These are phyloP conservation scores for Ptychadena robeensis DNA, from an alignment of 2,797 vertebrate species.

Conservation along the genomic window DNA sequence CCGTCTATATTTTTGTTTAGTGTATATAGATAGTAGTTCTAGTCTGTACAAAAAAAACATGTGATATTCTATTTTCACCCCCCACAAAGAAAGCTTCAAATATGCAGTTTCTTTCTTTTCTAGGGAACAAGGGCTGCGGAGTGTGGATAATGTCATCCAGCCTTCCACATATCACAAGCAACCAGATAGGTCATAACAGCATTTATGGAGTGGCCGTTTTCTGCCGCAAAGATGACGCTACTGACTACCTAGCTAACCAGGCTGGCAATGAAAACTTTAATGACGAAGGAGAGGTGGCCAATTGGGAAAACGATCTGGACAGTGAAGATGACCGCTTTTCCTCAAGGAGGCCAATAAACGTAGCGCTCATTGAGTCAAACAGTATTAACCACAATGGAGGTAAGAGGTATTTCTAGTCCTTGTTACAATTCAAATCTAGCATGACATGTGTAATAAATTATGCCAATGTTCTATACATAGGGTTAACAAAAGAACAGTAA, in stretches of 20 bases:
- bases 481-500: no score
- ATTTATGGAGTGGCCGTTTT: constrained; percentile 89
- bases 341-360: constrained; percentile 77
- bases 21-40: no score
- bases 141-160: constrained; percentile 93
- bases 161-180: constrained; percentile 86
- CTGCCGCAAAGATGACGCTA: constrained; percentile 84
- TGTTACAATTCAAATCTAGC: no score
- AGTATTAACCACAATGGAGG: constrained; percentile 83
- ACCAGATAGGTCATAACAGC: constrained; percentile 87
- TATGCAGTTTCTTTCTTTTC: background rate
- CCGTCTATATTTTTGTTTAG: no score
- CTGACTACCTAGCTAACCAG: constrained; percentile 76
- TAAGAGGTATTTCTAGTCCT: constrained; percentile 60
- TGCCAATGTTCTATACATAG: no score
- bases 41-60: no score
- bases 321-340: constrained; percentile 84
- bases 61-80: no score
- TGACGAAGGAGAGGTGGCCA: constrained; percentile 85
- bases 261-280: constrained; percentile 84
- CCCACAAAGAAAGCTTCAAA: background rate
- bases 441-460: no score
- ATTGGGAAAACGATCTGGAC: constrained; percentile 86
- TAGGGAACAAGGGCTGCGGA: constrained; percentile 90
- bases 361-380: constrained; percentile 88